Evolutionary conservation across 2,888 invertebrate genomes (phyloP).

Genomic region (Ditula angustiorana): DNA sequence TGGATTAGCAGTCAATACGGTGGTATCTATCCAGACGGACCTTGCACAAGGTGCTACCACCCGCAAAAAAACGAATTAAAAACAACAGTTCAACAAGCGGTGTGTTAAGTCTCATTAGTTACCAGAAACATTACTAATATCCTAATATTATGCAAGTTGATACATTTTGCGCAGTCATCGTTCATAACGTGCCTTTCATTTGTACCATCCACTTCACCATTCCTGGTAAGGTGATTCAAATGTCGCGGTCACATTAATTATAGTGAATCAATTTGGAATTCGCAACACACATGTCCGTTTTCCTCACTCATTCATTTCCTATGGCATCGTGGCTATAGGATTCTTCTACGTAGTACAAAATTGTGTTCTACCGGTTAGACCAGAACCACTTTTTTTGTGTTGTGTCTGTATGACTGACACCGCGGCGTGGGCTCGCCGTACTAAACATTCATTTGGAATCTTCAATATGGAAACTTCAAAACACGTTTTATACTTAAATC

Average conservation of each 20-base stretch:
- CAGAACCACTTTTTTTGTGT: neutral
- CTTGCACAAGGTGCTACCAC: no score
- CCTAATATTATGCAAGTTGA: no score
- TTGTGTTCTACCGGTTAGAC: neutral
- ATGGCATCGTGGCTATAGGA: constrained; percentile 4
- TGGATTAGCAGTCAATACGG: no score
- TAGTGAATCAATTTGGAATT: neutral
- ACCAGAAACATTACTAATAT: no score
- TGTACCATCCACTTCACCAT: neutral
- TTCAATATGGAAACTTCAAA: no score
- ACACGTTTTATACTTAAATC: no score
- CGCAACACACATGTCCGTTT: constrained; percentile 18
- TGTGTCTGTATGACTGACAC: neutral
- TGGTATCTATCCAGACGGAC: no score
- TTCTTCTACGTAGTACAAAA: constrained; percentile 1
- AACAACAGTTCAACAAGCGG: no score
- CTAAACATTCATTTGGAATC: neutral
- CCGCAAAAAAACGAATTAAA: no score
- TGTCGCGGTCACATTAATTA: neutral
- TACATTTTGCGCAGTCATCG: no score
- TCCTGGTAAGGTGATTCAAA: constrained; percentile 22
- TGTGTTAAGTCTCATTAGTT: no score
- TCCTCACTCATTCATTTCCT: constrained; percentile 29
- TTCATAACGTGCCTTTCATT: neutral
- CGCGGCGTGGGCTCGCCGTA: neutral